Percentiles rank a stretch among this genome's conserved stretches.
phyloP scores from a whole-genome alignment of 2,113 vertebrate genomes.

The Catharus fuscescens region DNA sequence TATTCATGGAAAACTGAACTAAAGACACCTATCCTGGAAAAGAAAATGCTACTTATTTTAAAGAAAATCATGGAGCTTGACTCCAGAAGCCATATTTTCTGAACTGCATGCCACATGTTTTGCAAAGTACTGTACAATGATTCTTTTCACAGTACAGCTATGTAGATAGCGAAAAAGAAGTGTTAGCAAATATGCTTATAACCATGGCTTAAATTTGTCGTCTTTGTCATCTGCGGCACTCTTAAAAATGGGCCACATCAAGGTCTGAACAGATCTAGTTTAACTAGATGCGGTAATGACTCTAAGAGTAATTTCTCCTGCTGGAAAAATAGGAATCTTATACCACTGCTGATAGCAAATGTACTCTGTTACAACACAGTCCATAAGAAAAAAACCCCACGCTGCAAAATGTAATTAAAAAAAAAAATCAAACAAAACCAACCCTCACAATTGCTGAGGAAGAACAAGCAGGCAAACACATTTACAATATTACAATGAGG shows the following conservation, averaged over 20 bases:
- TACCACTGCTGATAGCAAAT: not conserved
- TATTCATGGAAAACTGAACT: not conserved
- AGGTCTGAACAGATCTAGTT: not conserved
- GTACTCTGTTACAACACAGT: not conserved
- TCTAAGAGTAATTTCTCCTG: not conserved
- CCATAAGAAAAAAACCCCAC: not conserved
- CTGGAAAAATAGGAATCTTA: not conserved
- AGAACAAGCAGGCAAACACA: not conserved
- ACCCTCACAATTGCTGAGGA: not conserved
- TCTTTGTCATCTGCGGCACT: not conserved
- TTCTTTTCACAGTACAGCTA: not conserved
- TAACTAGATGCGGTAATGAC: not conserved
- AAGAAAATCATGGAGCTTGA: not conserved
- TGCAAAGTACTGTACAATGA: not conserved
- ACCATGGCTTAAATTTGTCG: accelerated
- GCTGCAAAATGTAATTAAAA: not conserved
- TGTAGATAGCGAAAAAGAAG: not conserved
- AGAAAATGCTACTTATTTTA: not conserved
- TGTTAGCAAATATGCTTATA: not conserved
- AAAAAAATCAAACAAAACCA: not conserved
- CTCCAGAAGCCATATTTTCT: not conserved
- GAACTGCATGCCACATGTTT: not conserved
- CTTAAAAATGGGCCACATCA: not conserved
- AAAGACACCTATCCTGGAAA: not conserved
- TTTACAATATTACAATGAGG: not conserved